phyloP scores from a whole-genome alignment of 1,140 invertebrate species.

The Nasonia vitripennis region DNA sequence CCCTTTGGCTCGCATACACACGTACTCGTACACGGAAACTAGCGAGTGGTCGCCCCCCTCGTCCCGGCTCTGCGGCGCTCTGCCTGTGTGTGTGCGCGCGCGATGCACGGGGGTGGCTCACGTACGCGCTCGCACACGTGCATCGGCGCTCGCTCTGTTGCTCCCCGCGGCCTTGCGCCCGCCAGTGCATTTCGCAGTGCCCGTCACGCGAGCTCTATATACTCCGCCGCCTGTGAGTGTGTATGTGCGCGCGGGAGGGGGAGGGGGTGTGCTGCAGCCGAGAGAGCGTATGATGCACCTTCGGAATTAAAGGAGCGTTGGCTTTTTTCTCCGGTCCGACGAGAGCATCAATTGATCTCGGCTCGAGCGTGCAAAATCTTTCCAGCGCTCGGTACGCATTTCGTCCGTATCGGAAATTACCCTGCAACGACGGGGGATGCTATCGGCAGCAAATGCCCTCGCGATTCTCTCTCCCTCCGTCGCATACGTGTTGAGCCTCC shows the following conservation, averaged over 20 bases:
- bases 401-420: too few species aligned
- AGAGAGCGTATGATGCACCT: too few species aligned
- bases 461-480: constrained; percentile 56
- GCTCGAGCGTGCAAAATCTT: too few species aligned
- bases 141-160: constrained; percentile 62
- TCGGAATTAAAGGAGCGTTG: too few species aligned
- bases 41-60: background rate
- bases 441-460: too few species aligned
- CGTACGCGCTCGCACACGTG: constrained; percentile 50
- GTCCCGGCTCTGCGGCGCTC: background rate
- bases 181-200: constrained; percentile 16
- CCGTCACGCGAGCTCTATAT: constrained; percentile 19
- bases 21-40: too few species aligned
- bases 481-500: constrained; percentile 30
- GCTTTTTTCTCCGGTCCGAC: too few species aligned
- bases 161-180: constrained; percentile 41
- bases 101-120: background rate
- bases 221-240: background rate
- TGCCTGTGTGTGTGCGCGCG: background rate
- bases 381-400: too few species aligned
- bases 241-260: too few species aligned
- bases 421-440: too few species aligned
- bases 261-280: background rate
- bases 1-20: constrained; percentile 16
- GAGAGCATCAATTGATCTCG: too few species aligned